A percentile compares a stretch with the other conserved stretches of the same genome.
These are phyloP conservation scores for Lithobates pipiens DNA, from an alignment of 2,797 vertebrate species.

Conservation along the genomic window DNA sequence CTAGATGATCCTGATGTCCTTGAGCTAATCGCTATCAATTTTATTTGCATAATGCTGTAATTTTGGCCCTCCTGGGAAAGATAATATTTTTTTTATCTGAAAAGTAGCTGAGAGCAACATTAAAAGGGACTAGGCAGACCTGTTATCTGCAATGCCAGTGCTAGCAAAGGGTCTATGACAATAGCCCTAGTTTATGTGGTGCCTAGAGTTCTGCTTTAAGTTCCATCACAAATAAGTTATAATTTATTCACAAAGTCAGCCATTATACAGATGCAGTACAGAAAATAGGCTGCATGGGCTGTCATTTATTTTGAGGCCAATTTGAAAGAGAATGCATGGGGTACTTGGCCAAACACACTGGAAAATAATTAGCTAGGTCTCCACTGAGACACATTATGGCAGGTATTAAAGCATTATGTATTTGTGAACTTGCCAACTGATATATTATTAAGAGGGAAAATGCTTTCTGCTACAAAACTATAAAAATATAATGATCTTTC, in stretches of 20 bases:
- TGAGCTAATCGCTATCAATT: too few species aligned
- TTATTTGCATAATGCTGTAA: too few species aligned
- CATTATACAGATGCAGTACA: not conserved
- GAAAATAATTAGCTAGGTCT: constrained; percentile 40
- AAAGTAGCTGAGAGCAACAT: too few species aligned
- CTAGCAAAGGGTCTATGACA: not conserved
- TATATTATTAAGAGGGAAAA: constrained; percentile 46
- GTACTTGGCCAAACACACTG: not conserved
- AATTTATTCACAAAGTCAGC: constrained; percentile 13
- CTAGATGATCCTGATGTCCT: too few species aligned
- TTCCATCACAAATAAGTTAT: not conserved
- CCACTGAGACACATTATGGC: constrained; percentile 21
- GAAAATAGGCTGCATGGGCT: not conserved
- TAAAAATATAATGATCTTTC: constrained; percentile 46
- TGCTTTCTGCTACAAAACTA: constrained; percentile 49
- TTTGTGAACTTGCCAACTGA: constrained; percentile 47
- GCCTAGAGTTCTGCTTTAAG: not conserved
- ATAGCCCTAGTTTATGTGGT: not conserved
- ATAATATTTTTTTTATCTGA: too few species aligned
- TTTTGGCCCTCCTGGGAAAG: too few species aligned
- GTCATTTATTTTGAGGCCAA: not conserved
- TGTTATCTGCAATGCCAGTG: too few species aligned
- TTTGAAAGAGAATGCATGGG: not conserved
- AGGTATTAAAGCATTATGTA: constrained; percentile 41
- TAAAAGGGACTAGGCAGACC: too few species aligned